Percentiles rank a stretch among this genome's conserved stretches.
Evolutionary conservation across 1,140 invertebrate genomes (phyloP).

Genomic region (Aphelinus certus): DNA sequence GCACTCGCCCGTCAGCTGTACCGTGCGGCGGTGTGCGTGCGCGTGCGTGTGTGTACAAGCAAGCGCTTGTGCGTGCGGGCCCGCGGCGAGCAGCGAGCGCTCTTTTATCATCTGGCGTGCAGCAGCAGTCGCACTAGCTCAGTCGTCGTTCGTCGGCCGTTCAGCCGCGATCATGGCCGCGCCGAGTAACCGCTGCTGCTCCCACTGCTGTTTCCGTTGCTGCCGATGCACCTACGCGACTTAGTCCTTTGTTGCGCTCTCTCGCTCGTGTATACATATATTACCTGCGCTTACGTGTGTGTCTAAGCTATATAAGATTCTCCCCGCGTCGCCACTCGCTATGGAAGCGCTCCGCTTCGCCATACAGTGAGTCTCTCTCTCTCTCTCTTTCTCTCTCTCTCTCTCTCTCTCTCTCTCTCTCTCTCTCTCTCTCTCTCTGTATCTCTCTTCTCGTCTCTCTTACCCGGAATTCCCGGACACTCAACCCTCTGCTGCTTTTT

Average conservation of each 20-base stretch:
- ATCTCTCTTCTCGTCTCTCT: not conserved
- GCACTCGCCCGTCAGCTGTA: slow-evolving; percentile 22
- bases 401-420: not conserved
- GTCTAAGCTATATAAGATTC: no score
- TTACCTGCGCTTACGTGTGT: not conserved
- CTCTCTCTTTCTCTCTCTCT: not conserved
- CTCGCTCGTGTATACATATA: not conserved
- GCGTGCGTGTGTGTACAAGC: slow-evolving; percentile 44
- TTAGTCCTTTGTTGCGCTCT: not conserved
- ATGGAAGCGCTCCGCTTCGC: slow-evolving; percentile 60
- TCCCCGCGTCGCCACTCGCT: not conserved
- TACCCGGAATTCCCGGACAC: not conserved
- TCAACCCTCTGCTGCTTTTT: no score
- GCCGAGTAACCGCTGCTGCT: no score
- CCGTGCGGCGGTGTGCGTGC: slow-evolving; percentile 41
- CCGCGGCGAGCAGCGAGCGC: no score
- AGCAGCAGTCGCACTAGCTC: slow-evolving; percentile 5
- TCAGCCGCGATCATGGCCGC: no score
- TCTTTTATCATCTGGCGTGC: slow-evolving; percentile 18
- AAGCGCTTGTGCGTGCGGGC: slow-evolving; percentile 4
- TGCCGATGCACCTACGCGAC: no score
- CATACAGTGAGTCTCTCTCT: slow-evolving; percentile 58
- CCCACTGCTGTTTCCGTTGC: no score
- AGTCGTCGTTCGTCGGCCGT: not conserved
- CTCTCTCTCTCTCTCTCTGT: not conserved